Evolutionary conservation across 2,797 vertebrate genomes (phyloP), one percentile per base, ranked within the genome.

Genomic region (Cheirogaleus major): DNA sequence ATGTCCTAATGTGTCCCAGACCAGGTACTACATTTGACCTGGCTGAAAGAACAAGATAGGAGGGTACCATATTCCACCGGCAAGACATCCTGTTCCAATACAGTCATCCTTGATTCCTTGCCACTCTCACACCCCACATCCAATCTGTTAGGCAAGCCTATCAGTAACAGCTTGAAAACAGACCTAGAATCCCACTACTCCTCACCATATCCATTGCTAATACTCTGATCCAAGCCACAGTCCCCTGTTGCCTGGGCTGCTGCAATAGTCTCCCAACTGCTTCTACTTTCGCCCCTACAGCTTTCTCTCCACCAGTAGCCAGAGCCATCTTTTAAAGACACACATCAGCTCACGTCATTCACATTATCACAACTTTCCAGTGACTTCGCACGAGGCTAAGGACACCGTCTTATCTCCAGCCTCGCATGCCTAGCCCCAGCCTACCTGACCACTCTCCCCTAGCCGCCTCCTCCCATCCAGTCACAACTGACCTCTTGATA

Each of bases 291-390:
- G 25, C 3, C 14, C 50, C 48, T 48, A 80, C 5, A 11, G 43
- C 61, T 78, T 75, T 88, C 45, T 55, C 75, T 55, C 65, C 50
- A 90, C 4, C 14, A 52, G 43, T 22, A 17, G 35, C 43, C 78
- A 95, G 27, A 65, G 10, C 43, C 81, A 84, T 27, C 84, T 84
- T 82, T 84, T 50, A 38, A 97, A 96, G 70, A 81, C 67, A 95
- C 7, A 92, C 10, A 35, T 13, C 65, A 55, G 45, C 23, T 92
- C 6, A 17, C 20, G 76, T 45, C 76, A 78, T 18, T 84, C 15
- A 30, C n/a, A 57, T 75, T 45, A 63, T 70, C 72, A 23, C 63
- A 70, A 75, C 25, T 55, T 38, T 55, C 87, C 52, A 84, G 57
- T 13, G 43, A 70, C 61, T 69, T 85, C 38, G 69, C 38, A 41